Evolutionary conservation across 2,797 vertebrate genomes (phyloP).

Genomic region (Phrynocephalus forsythii): DNA sequence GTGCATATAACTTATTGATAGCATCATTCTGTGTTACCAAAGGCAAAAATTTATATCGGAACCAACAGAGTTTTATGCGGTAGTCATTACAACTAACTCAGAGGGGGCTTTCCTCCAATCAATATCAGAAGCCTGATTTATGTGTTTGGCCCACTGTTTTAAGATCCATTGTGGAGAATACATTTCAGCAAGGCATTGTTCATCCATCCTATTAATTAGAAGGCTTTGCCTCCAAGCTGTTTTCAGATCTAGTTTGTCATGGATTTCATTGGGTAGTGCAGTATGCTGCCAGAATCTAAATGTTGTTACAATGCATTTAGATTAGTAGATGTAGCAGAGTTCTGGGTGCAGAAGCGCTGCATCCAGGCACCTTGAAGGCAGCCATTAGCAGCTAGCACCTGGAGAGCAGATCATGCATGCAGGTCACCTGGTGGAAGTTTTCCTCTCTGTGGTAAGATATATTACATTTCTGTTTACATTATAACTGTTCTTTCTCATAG

Average conservation of each 20-base stretch:
- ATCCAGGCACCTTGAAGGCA: not conserved
- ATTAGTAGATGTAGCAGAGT: not conserved
- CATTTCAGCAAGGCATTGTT: constrained; percentile 16
- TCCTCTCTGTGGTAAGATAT: not conserved
- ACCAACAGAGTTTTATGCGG: constrained; percentile 27
- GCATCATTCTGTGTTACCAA: constrained; percentile 3
- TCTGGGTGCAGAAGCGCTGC: not conserved
- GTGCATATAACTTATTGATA: constrained; percentile 13
- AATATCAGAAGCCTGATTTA: constrained; percentile 29
- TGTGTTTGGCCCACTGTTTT: constrained; percentile 40
- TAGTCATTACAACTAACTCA: constrained; percentile 14
- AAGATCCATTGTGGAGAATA: constrained; percentile 12
- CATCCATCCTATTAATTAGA: constrained; percentile 23
- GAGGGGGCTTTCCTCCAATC: constrained; percentile 26
- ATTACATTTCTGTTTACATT: not conserved
- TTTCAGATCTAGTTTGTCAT: constrained; percentile 17
- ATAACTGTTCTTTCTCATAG: not conserved
- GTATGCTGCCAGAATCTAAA: not conserved
- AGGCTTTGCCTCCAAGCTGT: not conserved
- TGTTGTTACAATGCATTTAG: not conserved
- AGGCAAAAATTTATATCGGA: not conserved
- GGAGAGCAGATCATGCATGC: not conserved
- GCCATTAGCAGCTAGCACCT: not conserved
- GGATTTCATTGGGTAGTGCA: not conserved
- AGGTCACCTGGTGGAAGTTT: not conserved